Percentiles rank a stretch among this genome's conserved stretches.
Evolutionary conservation across 2,888 invertebrate species (phyloP).

Genomic region (Philhelius pedissequus): DNA sequence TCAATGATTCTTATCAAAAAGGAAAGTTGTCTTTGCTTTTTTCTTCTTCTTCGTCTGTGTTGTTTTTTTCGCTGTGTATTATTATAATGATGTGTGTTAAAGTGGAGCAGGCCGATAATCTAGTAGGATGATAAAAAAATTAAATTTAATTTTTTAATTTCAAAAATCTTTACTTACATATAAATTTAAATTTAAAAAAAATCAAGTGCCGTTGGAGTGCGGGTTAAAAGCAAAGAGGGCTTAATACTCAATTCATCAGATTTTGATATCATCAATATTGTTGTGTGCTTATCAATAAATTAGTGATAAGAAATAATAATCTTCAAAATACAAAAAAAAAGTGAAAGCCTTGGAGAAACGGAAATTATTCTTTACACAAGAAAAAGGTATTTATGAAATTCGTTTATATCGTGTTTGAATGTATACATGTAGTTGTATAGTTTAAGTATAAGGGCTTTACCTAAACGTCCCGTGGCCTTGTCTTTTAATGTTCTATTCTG

Average conservation of each 20-base stretch:
- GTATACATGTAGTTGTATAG: slow-evolving; percentile 14
- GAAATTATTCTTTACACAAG: slow-evolving; percentile 42
- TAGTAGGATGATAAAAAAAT: not conserved
- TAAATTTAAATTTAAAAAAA: not conserved
- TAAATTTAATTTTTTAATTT: not conserved
- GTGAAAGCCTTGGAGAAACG: slow-evolving; percentile 35
- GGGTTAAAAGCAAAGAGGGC: not conserved
- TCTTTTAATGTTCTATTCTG: slow-evolving; percentile 2
- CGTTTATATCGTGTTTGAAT: slow-evolving; percentile 60
- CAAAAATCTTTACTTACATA: not conserved
- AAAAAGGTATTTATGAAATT: slow-evolving; percentile 65
- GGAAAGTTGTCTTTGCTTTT: slow-evolving; percentile 36
- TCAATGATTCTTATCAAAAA: slow-evolving; percentile 45
- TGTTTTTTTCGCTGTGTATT: slow-evolving; percentile 9
- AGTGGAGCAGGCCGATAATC: not conserved
- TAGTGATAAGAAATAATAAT: not conserved
- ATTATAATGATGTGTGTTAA: slow-evolving; percentile 38
- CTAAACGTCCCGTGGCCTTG: not conserved
- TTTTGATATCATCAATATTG: not conserved
- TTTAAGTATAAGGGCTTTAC: slow-evolving; percentile 25
- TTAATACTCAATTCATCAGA: not conserved
- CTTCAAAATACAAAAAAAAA: not conserved
- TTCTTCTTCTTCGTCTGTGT: slow-evolving; percentile 32
- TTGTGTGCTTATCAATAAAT: not conserved
- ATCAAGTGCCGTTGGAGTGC: slow-evolving; percentile 10